These are phyloP conservation scores for Labeo calbasu DNA, from an alignment of 2,797 vertebrate genomes.

Conservation along the genomic window DNA sequence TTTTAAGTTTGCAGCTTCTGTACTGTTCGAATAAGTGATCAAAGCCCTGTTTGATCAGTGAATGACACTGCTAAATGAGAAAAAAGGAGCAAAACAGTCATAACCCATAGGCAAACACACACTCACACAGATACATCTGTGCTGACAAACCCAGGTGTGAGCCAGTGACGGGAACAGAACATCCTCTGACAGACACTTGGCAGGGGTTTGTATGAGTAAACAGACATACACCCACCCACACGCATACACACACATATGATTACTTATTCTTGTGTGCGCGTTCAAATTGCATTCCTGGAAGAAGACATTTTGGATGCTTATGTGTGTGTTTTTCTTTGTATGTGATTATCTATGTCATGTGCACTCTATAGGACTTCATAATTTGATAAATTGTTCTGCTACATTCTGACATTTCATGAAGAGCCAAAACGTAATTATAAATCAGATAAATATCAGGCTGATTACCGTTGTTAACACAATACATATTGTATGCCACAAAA, in stretches of 20 bases:
- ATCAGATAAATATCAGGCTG: conserved; percentile 53
- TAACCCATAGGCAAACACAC: conserved; percentile 14
- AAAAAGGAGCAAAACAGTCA: not conserved
- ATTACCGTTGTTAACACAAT: conserved; percentile 38
- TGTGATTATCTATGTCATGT: not conserved
- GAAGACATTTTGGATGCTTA: not conserved
- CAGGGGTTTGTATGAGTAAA: conserved; percentile 33
- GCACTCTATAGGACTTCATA: not conserved
- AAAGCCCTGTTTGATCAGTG: not conserved
- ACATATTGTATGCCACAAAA: not conserved
- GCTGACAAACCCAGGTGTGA: conserved; percentile 57
- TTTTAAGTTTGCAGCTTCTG: not conserved
- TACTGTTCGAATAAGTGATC: not conserved
- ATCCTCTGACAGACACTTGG: conserved; percentile 51
- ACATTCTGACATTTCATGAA: conserved; percentile 42
- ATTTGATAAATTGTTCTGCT: conserved; percentile 8
- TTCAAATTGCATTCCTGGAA: too few relatives aligned
- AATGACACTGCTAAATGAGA: conserved; percentile 2
- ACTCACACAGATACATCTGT: conserved; percentile 48
- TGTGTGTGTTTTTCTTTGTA: not conserved
- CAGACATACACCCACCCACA: conserved; percentile 9
- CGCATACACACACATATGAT: not conserved
- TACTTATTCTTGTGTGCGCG: not conserved
- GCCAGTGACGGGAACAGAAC: conserved; percentile 53
- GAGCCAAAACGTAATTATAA: conserved; percentile 47